Base-by-base conservation (phyloP, 2,797 vertebrate species). In the Ibycter americanus region DNA sequence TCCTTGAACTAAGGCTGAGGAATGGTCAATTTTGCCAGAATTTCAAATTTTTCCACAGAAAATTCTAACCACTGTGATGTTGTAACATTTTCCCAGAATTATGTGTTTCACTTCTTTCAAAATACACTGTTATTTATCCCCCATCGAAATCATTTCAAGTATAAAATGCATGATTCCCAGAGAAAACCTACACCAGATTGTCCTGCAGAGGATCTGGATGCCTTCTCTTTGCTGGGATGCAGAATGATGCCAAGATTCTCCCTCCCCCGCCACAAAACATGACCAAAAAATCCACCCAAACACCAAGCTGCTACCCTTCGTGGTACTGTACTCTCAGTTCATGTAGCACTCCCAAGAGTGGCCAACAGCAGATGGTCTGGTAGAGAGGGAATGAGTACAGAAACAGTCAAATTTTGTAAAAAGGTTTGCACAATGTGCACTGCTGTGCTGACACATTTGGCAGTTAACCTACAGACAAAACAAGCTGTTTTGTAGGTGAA, bases 331-430 rank as follows among this genome's bases (percentile, higher is more conserved):
- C 59, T 77, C 23, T 63, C 10, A 9, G 38, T 63, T 72, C 65
- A 38, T 10, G 38, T 17, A 81, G 32, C 31, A 31, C 21, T 77
- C 59, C 49, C 3, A 3, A 68, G 49, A 84, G 49, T 25, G 34
- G 55, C 76, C 80, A 91, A 59, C 49, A 82, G 66, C 88, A 85
- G 88, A 88, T 93, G 94, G 88, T 84, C 70, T 78, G 38, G 44
- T 59, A 22, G 49, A 54, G 59, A 62, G 18, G 16, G 59, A 88
- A 62, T 32, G 44, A 63, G 46, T 59, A 93, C 31, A 78, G 36
- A 93, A 54, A 66, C 49, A 81, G 47, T 22, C 22, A n/a, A 19
- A 58, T 80, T 56, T 67, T 71, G 26, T 12, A 38, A 67, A 86
- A 83, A 66, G 21, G 21, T 42, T 71, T 67, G 14, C 13, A 85